These are phyloP conservation scores for Falco rusticolus DNA, from an alignment of 2,797 vertebrate species.

Conservation along the genomic window DNA sequence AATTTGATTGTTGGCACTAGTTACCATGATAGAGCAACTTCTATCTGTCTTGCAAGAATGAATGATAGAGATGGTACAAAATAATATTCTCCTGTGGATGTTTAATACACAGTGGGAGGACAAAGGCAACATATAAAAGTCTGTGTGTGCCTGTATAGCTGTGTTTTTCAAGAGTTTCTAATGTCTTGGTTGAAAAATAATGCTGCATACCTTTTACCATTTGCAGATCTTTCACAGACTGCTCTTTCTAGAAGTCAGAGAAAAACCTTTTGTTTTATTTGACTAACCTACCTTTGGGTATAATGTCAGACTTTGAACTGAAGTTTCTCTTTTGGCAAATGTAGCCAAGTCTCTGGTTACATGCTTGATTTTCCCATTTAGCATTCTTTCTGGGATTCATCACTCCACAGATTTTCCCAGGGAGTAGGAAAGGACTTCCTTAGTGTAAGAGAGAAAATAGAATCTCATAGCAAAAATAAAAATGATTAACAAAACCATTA, in stretches of 20 bases:
- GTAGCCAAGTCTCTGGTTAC: conserved; percentile 87
- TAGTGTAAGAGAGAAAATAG: conserved; percentile 4
- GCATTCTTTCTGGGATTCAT: conserved; percentile 82
- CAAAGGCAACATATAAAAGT: background rate
- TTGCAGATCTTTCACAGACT: background rate
- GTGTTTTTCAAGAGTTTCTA: background rate
- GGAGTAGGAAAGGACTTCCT: conserved; percentile 87
- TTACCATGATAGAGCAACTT: background rate
- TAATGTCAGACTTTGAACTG: conserved; percentile 66
- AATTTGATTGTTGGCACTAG: background rate
- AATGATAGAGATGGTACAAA: background rate
- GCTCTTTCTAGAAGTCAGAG: background rate
- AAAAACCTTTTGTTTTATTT: background rate
- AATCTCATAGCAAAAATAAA: background rate
- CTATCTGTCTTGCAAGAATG: background rate
- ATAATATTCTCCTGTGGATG: background rate
- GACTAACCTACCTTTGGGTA: conserved; percentile 75
- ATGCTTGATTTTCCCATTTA: conserved; percentile 88
- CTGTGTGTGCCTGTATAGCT: background rate
- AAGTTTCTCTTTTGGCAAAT: conserved; percentile 88
- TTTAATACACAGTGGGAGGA: background rate
- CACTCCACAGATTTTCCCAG: conserved; percentile 85
- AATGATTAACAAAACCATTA: background rate
- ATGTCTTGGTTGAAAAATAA: background rate
- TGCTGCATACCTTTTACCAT: background rate